Conservation (phyloP, 1,140 invertebrate species). For the Lepidostoma basale region DNA sequence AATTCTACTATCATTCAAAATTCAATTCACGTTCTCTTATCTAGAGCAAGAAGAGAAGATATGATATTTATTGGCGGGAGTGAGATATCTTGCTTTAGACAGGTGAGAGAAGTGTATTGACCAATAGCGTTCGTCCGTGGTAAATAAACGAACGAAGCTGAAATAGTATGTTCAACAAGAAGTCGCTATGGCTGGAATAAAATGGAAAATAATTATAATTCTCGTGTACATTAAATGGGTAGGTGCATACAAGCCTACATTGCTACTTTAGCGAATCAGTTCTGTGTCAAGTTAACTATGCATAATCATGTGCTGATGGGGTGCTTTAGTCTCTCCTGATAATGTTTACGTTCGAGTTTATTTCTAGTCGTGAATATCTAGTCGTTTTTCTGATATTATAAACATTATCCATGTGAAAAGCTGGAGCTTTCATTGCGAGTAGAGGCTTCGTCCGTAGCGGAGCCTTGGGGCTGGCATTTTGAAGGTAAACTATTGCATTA, state of each 20-base stretch:
- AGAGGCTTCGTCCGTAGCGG: not conserved
- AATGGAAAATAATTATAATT: no score
- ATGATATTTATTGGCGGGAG: not conserved
- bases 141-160: conserved; percentile 6
- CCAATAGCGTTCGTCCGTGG: conserved; percentile 5
- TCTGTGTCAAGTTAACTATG: no score
- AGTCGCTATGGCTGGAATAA: no score
- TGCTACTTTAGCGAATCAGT: no score
- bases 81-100: not conserved
- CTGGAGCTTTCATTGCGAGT: not conserved
- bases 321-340: not conserved
- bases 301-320: conserved; percentile 22
- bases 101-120: conserved; percentile 10
- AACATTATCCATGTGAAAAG: conserved; percentile 21
- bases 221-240: no score
- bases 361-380: conserved; percentile 14
- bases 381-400: not conserved
- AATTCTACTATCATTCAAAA: no score
- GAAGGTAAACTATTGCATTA: conserved; percentile 7
- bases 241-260: no score
- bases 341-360: conserved; percentile 16
- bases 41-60: not conserved
- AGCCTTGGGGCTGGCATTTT: conserved; percentile 6
- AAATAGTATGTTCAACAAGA: no score
- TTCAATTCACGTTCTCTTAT: no score